These are phyloP conservation scores for Podarcis cretensis DNA, from an alignment of 2,113 vertebrate genomes.

Conservation along the genomic window DNA sequence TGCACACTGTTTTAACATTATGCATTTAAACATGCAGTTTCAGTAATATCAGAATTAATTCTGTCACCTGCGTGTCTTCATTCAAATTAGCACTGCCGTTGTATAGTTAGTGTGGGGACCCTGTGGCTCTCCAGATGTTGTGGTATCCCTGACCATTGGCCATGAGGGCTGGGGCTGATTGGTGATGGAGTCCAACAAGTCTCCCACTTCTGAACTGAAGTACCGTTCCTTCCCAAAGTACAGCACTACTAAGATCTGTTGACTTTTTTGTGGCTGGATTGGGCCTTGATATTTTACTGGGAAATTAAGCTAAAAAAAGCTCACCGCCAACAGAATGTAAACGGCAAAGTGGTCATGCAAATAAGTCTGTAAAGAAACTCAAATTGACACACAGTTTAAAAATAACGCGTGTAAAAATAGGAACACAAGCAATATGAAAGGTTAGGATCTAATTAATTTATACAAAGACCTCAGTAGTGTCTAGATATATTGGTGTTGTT, in stretches of 20 bases:
- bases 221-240: neutral
- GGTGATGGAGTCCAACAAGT: neutral
- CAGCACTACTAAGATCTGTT: neutral
- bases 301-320: neutral
- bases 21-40: neutral
- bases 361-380: conserved; percentile 39
- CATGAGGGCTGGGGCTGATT: neutral
- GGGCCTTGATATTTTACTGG: neutral
- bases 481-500: conserved; percentile 70
- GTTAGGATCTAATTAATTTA: neutral
- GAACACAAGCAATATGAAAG: neutral
- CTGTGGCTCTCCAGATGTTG: neutral
- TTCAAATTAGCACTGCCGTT: neutral
- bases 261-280: neutral
- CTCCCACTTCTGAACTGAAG: neutral
- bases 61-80: neutral
- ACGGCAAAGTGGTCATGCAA: conserved; percentile 1
- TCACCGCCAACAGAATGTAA: neutral
- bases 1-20: neutral
- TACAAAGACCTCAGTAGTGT: neutral
- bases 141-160: neutral
- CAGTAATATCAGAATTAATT: neutral
- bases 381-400: conserved; percentile 15
- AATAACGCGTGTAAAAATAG: neutral
- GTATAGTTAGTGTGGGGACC: no score